These are phyloP conservation scores for Cairina moschata DNA, from an alignment of 2,113 vertebrate genomes.

Conservation along the genomic window DNA sequence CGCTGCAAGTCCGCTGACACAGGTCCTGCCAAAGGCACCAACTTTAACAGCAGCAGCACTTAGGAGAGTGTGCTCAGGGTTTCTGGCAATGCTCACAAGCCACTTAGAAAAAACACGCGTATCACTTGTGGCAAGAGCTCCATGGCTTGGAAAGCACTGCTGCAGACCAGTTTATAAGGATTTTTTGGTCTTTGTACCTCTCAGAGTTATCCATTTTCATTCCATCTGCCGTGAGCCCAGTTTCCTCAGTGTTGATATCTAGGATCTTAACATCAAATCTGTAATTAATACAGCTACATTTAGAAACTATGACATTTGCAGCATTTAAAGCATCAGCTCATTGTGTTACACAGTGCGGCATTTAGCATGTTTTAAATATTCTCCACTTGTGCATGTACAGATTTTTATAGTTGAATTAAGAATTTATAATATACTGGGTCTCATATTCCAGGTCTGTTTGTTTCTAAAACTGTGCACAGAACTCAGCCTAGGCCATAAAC, in stretches of 20 bases:
- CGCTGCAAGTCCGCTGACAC: background rate
- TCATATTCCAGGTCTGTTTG: slow-evolving; percentile 6
- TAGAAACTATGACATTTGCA: background rate
- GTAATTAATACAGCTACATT: background rate
- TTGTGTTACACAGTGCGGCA: background rate
- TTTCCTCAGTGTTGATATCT: background rate
- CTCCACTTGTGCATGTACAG: background rate
- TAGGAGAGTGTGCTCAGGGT: background rate
- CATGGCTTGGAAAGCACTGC: background rate
- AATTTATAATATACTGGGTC: background rate
- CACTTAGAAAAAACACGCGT: background rate
- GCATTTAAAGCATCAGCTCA: background rate
- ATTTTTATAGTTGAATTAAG: background rate
- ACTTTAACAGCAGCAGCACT: background rate
- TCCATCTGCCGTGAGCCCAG: background rate
- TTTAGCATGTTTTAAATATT: background rate
- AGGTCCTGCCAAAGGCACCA: background rate
- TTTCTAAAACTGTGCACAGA: background rate
- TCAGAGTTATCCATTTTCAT: background rate
- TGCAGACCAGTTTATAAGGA: background rate
- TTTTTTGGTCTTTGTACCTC: background rate
- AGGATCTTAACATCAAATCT: background rate
- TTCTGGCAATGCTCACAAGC: slow-evolving; percentile 3
- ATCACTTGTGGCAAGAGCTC: background rate
- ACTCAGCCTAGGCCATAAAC: background rate